Conservation (phyloP, 2,797 vertebrate species). For the Notolepis coatsorum region DNA sequence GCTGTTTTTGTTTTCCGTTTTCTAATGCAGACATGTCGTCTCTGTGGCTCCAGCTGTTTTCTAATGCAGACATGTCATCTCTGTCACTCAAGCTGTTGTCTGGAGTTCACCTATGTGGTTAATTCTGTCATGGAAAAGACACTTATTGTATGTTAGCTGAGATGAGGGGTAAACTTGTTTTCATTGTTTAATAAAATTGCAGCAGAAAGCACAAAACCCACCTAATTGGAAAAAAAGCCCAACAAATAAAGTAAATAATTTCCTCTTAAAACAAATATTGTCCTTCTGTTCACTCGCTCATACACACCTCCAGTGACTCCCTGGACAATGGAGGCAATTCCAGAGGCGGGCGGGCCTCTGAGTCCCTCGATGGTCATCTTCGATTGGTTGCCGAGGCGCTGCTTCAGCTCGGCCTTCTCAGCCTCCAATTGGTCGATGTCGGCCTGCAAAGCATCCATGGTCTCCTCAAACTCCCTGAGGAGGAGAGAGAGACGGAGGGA, state of each 20-base stretch:
- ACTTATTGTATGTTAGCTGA: too few relatives aligned
- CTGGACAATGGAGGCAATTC: constrained; percentile 91
- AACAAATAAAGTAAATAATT: background rate
- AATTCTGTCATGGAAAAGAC: too few relatives aligned
- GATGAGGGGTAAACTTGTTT: too few relatives aligned
- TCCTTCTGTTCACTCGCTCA: background rate
- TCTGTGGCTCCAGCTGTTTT: too few relatives aligned
- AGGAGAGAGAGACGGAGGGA: background rate
- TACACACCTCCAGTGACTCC: constrained; percentile 87
- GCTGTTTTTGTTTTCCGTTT: too few relatives aligned
- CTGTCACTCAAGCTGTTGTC: too few relatives aligned
- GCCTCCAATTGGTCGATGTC: constrained; percentile 98
- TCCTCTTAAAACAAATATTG: too few relatives aligned
- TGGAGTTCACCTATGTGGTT: too few relatives aligned
- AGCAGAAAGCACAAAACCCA: background rate
- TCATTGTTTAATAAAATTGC: background rate
- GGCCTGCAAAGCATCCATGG: constrained; percentile 97
- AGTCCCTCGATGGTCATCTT: constrained; percentile 92
- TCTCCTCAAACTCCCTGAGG: constrained; percentile 96
- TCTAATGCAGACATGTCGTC: too few relatives aligned
- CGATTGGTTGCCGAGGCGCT: constrained; percentile 90
- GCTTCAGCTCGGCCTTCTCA: constrained; percentile 94
- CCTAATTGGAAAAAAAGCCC: background rate
- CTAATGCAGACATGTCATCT: too few relatives aligned
- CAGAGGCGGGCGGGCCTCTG: constrained; percentile 82